phyloP scores from a whole-genome alignment of 2,797 vertebrate genomes.

The Bradypodion pumilum region DNA sequence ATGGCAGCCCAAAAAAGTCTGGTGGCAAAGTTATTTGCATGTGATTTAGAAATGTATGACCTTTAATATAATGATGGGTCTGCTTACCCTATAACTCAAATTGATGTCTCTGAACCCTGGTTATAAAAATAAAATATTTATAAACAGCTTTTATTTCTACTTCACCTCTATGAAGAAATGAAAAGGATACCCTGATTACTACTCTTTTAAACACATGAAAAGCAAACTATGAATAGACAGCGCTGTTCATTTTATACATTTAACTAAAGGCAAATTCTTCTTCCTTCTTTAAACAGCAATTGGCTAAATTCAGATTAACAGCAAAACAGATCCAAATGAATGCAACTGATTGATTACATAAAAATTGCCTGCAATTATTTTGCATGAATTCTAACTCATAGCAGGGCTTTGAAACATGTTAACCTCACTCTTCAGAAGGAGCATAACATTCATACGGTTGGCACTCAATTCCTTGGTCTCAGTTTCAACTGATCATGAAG shows the following conservation, averaged over 20 bases:
- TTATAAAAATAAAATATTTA: conserved; percentile 74
- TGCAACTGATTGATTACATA: not conserved
- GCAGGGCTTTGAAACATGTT: conserved; percentile 22
- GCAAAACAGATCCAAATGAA: conserved; percentile 36
- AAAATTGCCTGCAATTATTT: conserved; percentile 10
- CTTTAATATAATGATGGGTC: conserved; percentile 67
- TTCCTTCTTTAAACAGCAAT: conserved; percentile 44
- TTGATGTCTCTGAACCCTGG: conserved; percentile 58
- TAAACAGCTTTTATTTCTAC: conserved; percentile 73
- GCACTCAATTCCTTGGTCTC: too few relatives aligned
- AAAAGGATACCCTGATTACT: conserved; percentile 68
- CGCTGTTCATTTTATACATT: conserved; percentile 55
- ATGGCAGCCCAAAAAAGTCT: conserved; percentile 40
- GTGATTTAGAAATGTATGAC: conserved; percentile 58
- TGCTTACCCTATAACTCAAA: conserved; percentile 69
- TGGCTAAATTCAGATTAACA: conserved; percentile 43
- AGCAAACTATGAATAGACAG: conserved; percentile 59
- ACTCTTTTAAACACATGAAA: conserved; percentile 66
- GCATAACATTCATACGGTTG: too few relatives aligned
- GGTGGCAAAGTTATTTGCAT: conserved; percentile 67
- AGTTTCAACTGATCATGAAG: too few relatives aligned
- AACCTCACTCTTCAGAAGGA: too few relatives aligned
- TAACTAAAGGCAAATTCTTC: conserved; percentile 56
- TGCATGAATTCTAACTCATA: not conserved
- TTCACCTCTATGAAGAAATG: conserved; percentile 56